These are phyloP conservation scores for Lysandra coridon DNA, from an alignment of 2,888 invertebrate genomes.

Conservation along the genomic window DNA sequence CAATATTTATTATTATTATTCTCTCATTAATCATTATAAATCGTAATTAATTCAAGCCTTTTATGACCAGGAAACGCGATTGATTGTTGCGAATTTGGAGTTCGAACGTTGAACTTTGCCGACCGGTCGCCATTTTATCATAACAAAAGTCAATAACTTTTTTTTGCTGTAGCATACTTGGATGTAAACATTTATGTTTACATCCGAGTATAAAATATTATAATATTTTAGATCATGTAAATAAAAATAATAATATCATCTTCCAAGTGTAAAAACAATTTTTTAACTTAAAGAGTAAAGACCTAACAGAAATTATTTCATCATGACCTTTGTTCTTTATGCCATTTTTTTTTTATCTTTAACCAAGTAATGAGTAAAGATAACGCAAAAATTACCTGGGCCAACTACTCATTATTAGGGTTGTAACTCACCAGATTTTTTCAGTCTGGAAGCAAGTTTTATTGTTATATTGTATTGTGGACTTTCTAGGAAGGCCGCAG, in stretches of 20 bases:
- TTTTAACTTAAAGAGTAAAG: too few relatives aligned
- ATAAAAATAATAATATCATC: too few relatives aligned
- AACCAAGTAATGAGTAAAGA: not conserved
- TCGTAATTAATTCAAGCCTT: not conserved
- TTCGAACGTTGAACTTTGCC: not conserved
- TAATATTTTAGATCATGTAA: not conserved
- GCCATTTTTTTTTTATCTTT: not conserved
- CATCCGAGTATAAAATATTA: too few relatives aligned
- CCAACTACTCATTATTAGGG: not conserved
- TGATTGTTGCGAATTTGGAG: not conserved
- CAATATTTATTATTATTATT: not conserved
- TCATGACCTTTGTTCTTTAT: too few relatives aligned
- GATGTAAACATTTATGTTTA: not conserved
- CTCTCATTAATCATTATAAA: not conserved
- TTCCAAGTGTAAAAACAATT: too few relatives aligned
- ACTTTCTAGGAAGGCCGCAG: slow-evolving; percentile 16
- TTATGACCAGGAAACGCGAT: not conserved
- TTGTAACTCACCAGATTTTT: slow-evolving; percentile 1
- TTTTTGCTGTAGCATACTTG: not conserved
- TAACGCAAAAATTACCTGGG: slow-evolving; percentile 8
- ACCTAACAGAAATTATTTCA: too few relatives aligned
- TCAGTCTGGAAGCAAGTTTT: not conserved
- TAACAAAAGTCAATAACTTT: not conserved
- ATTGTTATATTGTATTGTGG: slow-evolving; percentile 15
- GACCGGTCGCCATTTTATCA: too few relatives aligned